Base-by-base conservation (phyloP, 2,797 vertebrate species). In the Malurus splendens region DNA sequence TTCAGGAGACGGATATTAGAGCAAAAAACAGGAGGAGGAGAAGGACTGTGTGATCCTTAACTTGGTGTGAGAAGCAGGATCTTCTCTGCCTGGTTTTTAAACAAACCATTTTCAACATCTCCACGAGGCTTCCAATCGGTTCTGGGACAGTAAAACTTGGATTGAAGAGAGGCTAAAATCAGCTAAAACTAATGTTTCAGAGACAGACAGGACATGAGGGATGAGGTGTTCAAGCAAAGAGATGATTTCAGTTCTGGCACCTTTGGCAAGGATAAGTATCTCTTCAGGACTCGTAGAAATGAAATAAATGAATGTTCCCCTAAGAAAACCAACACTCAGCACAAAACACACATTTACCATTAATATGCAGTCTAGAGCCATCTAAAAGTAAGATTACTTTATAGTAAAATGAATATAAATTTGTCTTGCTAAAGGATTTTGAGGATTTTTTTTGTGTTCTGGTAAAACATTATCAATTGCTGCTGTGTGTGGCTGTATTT, bases 391-490 rank as follows among this genome's bases (percentile, higher is more conserved):
- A 95, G 91, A 94, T 75, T 88, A 72, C 45, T 78, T 88, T 87
- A 74, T 36, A 79, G 50, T 85, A 90, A 96, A 96, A 95, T 82
- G 74, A 93, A 85, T 83, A 88, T 77, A 33, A 86, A 92, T 55
- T 91, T 85, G 82, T 47, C 78, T 78, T 42, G 76, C 41, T 57
- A 50, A 74, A 68, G 47, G 48, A 88, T 84, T 93, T 75, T 80
- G 80, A 84, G 68, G 54, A 51, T 27, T 22, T 93, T 89, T 41
- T 72, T 94, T 77, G 71, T 89, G 41, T 86, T 95, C 93, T 87
- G 77, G 92, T 95, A 93, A 94, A 91, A 92, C 81, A 65, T 96
- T 96, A 95, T 96, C 96, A 97, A 94, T 96, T 90, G 91, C 81
- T 95, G 85, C 79, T 96, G 89, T 94, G 93, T 93, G 95, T 90